A percentile compares a stretch with the other conserved stretches of the same genome.
These are phyloP conservation scores for Linnaemya tessellans DNA, from an alignment of 2,888 invertebrate genomes.

Conservation along the genomic window DNA sequence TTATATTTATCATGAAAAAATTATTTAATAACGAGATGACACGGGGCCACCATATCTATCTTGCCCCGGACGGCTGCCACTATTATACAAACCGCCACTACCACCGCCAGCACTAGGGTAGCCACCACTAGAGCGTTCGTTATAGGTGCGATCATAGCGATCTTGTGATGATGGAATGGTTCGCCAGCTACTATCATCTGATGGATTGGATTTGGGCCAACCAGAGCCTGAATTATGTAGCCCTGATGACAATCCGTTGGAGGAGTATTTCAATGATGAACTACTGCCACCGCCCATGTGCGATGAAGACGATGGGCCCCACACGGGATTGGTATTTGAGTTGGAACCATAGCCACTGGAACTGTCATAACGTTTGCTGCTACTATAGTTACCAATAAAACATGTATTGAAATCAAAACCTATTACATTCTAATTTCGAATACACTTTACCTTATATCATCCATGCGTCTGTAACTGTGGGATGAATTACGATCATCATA, in stretches of 20 bases:
- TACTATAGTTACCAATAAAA: constrained; percentile 56
- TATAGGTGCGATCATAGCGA: constrained; percentile 83
- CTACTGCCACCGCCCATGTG: constrained; percentile 74
- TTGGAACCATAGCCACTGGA: constrained; percentile 76
- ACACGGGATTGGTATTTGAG: constrained; percentile 75
- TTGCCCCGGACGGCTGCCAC: constrained; percentile 78
- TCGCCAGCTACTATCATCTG: constrained; percentile 80
- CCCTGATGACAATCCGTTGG: constrained; percentile 80
- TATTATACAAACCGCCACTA: constrained; percentile 77
- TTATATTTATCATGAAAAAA: not conserved
- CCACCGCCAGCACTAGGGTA: constrained; percentile 76
- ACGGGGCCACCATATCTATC: constrained; percentile 82
- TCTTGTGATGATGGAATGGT: constrained; percentile 79
- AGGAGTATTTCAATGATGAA: constrained; percentile 80
- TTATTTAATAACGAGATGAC: constrained; percentile 79
- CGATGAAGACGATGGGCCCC: constrained; percentile 76
- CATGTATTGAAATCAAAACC: not conserved
- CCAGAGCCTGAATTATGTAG: constrained; percentile 78
- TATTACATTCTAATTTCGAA: not conserved
- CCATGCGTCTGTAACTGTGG: constrained; percentile 78
- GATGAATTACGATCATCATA: constrained; percentile 78
- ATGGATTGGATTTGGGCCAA: constrained; percentile 79
- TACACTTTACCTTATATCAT: constrained; percentile 75
- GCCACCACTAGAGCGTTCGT: constrained; percentile 82
- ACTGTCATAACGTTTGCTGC: constrained; percentile 81